Conservation (phyloP, 2,888 invertebrate species). For the Apocheima hispidaria region DNA sequence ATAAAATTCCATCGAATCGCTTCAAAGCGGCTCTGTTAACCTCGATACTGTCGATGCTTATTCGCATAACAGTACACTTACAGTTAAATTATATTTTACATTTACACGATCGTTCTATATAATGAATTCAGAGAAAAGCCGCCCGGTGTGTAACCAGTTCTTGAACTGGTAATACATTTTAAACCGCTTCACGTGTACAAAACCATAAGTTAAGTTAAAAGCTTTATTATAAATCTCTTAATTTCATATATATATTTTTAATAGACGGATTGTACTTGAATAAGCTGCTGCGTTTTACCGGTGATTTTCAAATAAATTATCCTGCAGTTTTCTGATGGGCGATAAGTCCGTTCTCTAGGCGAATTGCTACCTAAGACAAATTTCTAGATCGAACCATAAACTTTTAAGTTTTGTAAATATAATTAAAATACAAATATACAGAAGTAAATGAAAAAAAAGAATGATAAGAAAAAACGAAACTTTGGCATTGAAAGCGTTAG, state of each 20-base stretch:
- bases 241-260: constrained; percentile 1
- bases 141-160: constrained; percentile 12
- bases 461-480: too few relatives aligned
- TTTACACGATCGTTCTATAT: constrained; percentile 24
- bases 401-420: too few relatives aligned
- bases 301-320: not conserved
- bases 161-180: constrained; percentile 21
- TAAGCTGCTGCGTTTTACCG: not conserved
- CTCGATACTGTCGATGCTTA: constrained; percentile 38
- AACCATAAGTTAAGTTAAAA: not conserved
- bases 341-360: too few relatives aligned
- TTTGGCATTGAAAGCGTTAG: too few relatives aligned
- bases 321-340: too few relatives aligned
- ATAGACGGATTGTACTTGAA: not conserved
- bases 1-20: constrained; percentile 28
- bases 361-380: too few relatives aligned
- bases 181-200: constrained; percentile 4
- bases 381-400: too few relatives aligned
- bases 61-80: constrained; percentile 41
- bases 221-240: constrained; percentile 6
- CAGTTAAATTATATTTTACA: constrained; percentile 32
- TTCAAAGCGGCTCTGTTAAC: constrained; percentile 45
- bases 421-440: too few relatives aligned
- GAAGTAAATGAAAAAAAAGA: too few relatives aligned
- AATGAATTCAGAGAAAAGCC: constrained; percentile 30